A percentile compares a stretch with the other conserved stretches of the same genome.
Evolutionary conservation across 2,888 invertebrate species (phyloP).

Genomic region (Nemurella pictetii): DNA sequence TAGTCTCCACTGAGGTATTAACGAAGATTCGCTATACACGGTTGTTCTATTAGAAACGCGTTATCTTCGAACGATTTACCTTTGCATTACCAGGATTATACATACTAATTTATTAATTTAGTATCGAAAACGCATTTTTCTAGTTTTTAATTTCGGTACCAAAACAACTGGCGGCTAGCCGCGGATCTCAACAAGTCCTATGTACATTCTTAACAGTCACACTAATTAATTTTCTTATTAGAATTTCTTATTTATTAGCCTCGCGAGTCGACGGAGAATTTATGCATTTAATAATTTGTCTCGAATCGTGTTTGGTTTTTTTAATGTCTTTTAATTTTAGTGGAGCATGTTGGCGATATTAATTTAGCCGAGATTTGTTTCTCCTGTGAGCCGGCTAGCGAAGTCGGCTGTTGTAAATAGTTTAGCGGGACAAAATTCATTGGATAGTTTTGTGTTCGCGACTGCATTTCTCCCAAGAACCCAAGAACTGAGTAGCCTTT

Average conservation of each 20-base stretch:
- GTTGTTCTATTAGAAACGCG: neutral
- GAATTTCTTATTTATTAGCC: neutral
- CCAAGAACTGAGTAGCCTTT: constrained; percentile 16
- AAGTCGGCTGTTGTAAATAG: neutral
- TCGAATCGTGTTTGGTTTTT: neutral
- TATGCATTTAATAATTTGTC: neutral
- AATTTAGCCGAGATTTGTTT: neutral
- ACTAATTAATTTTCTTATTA: neutral
- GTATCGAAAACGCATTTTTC: constrained; percentile 7
- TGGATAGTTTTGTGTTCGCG: neutral
- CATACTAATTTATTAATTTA: constrained; percentile 1
- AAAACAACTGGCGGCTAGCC: neutral
- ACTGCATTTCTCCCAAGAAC: constrained; percentile 1
- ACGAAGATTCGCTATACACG: neutral
- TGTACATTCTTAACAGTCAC: neutral
- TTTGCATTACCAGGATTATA: neutral
- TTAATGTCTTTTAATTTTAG: neutral
- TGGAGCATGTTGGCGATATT: neutral
- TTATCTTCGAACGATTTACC: neutral
- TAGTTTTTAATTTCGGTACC: constrained; percentile 18
- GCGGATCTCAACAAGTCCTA: constrained; percentile 12
- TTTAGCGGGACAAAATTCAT: neutral
- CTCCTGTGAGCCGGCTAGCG: neutral
- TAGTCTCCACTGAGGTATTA: neutral
- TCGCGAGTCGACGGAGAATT: neutral